Evolutionary conservation across 2,888 invertebrate genomes (phyloP), one percentile per base, ranked within the genome.

Genomic region (Agonopterix arenella): DNA sequence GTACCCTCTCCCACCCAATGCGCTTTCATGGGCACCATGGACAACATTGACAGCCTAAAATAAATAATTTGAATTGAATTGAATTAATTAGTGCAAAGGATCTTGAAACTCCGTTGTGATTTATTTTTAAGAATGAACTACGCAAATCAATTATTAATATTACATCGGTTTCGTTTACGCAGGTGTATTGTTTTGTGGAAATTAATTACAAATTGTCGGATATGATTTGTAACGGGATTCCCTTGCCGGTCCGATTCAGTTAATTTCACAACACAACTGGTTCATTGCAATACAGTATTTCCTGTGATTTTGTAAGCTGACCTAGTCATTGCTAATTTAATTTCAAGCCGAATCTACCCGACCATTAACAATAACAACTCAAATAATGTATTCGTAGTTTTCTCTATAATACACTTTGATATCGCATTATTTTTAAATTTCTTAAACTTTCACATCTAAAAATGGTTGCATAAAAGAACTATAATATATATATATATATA

Each of bases 81-180:
- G 28, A 28, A 28, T 2, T 18, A 18, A 18, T 18, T 18, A 28
- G 7, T 7, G 28, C 28, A 28, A 28, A 5, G 28, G 28, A 28
- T 7, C 28, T 53, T 61, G 63, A 59, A 65, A 59, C 55, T 43
- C 61, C 58, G 46, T 42, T 46, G 36, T 36, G 36, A 36, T 37
- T 52, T 60, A 56, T 47, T 54, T 54, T 64, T 55, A 53, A 42
- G 18, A 56, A 59, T 58, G 40, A 56, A 61, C 61, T 58, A 49
- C 37, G 49, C 41, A 43, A 49, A 51, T 46, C 41, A 38, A 45
- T 44, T 46, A 37, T 48, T 52, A 53, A 52, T 52, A 50, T 53
- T 56, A 53, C 51, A 48, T 9, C 46, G 46, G 44, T 45, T 40
- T 37, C 52, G 56, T 52, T 60, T 54, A 60, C 57, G 57, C 47